Evolutionary conservation across 2,797 vertebrate genomes (phyloP).

Genomic region (Salarias fasciatus): DNA sequence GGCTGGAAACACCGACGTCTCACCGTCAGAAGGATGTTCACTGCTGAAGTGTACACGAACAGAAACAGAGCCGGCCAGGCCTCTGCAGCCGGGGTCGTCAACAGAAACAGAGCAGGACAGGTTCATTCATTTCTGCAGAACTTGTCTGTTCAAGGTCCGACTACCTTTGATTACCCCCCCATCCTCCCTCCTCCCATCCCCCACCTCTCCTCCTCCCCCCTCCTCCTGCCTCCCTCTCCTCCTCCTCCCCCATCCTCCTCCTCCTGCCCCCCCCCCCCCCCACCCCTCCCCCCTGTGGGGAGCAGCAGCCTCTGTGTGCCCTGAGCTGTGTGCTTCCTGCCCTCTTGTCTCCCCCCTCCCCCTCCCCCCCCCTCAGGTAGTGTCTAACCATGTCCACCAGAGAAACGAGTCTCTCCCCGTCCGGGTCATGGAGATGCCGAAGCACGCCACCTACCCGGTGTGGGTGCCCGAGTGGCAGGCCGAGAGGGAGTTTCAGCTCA

Average conservation of each 20-base stretch:
- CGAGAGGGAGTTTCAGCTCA: conserved; percentile 89
- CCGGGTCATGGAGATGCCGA: conserved; percentile 86
- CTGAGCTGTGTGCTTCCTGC: conserved; percentile 84
- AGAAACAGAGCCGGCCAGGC: no score
- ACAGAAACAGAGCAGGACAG: no score
- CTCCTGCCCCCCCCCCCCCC: background rate
- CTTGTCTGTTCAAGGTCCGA: conserved; percentile 41
- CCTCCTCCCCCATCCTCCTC: no score
- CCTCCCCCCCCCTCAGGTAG: no score
- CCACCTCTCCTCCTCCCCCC: no score
- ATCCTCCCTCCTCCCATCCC: conserved; percentile 34
- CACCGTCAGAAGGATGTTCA: no score
- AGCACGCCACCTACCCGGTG: conserved; percentile 89
- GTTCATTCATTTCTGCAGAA: no score
- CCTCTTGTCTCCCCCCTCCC: conserved; percentile 87
- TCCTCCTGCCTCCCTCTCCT: no score
- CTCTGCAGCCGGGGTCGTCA: no score
- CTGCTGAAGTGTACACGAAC: no score
- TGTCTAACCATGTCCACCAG: conserved; percentile 88
- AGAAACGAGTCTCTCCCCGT: conserved; percentile 84
- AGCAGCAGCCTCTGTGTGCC: conserved; percentile 69
- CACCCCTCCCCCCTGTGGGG: conserved; percentile 64
- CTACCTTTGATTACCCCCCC: conserved; percentile 28
- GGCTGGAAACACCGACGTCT: no score
- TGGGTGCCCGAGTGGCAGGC: conserved; percentile 88